A percentile compares a stretch with the other conserved stretches of the same genome.
Evolutionary conservation across 2,797 vertebrate species (phyloP).

Genomic region (Lophotriccus pileatus): DNA sequence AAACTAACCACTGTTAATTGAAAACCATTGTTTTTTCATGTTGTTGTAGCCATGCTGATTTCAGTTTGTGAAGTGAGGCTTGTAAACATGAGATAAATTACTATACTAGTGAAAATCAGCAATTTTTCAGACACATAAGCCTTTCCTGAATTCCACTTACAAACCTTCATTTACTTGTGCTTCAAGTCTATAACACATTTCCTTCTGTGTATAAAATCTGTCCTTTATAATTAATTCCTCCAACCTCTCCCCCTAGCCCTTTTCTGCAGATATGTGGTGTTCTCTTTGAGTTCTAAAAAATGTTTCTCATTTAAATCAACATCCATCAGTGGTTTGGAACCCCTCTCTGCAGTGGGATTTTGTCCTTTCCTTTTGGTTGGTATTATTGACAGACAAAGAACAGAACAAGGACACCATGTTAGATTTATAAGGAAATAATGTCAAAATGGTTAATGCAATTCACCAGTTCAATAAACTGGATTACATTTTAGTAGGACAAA

Average conservation of each 20-base stretch:
- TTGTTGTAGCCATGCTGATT: not conserved
- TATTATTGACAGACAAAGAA: conserved; percentile 38
- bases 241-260: not conserved
- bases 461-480: conserved; percentile 75
- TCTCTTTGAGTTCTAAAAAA: conserved; percentile 10
- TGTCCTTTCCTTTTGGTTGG: conserved; percentile 32
- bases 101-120: not conserved
- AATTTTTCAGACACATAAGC: not conserved
- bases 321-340: conserved; percentile 6
- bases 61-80: not conserved
- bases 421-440: conserved; percentile 76
- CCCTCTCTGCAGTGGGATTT: not conserved
- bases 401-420: conserved; percentile 66
- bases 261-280: not conserved
- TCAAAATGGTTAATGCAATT: conserved; percentile 76
- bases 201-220: not conserved
- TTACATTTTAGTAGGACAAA: conserved; percentile 76
- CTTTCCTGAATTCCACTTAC: not conserved
- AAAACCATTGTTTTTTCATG: not conserved
- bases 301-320: conserved; percentile 32
- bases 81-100: not conserved
- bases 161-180: not conserved
- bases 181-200: not conserved
- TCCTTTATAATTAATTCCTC: not conserved
- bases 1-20: not conserved